Percentiles rank a stretch among this genome's conserved stretches.
These are phyloP conservation scores for Gryon sp. DNA, from an alignment of 1,140 invertebrate genomes.

Conservation along the genomic window DNA sequence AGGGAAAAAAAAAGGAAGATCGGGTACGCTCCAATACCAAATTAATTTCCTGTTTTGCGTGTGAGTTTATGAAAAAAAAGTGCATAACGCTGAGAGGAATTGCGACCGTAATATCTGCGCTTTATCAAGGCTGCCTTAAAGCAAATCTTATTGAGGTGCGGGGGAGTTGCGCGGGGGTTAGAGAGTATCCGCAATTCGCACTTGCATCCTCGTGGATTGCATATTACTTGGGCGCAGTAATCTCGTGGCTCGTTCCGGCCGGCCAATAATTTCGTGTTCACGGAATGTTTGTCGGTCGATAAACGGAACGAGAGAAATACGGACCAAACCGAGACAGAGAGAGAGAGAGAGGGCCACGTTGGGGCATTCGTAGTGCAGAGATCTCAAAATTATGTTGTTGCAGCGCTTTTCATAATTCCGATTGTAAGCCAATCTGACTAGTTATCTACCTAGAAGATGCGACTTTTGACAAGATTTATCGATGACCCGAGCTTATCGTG, in stretches of 20 bases:
- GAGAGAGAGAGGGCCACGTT: too few relatives aligned
- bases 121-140: conserved; percentile 50
- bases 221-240: conserved; percentile 52
- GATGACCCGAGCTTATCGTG: conserved; percentile 8
- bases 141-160: conserved; percentile 45
- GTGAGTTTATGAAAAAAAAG: conserved; percentile 15
- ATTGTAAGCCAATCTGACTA: conserved; percentile 41
- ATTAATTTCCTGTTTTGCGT: conserved; percentile 50
- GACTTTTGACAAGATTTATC: conserved; percentile 21
- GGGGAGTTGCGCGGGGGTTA: neutral
- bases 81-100: conserved; percentile 13
- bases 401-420: conserved; percentile 51
- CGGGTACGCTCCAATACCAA: conserved; percentile 4
- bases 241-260: conserved; percentile 53
- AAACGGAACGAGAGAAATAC: conserved; percentile 47
- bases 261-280: conserved; percentile 54
- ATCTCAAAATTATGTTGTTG: conserved; percentile 49
- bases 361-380: conserved; percentile 18
- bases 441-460: conserved; percentile 4
- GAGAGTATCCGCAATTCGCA: conserved; percentile 45
- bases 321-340: conserved; percentile 1
- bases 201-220: conserved; percentile 53
- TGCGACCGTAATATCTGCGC: conserved; percentile 44
- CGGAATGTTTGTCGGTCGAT: conserved; percentile 55
- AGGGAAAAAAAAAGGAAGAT: neutral